Conservation (phyloP, 2,797 vertebrate species). For the Bradypus variegatus region DNA sequence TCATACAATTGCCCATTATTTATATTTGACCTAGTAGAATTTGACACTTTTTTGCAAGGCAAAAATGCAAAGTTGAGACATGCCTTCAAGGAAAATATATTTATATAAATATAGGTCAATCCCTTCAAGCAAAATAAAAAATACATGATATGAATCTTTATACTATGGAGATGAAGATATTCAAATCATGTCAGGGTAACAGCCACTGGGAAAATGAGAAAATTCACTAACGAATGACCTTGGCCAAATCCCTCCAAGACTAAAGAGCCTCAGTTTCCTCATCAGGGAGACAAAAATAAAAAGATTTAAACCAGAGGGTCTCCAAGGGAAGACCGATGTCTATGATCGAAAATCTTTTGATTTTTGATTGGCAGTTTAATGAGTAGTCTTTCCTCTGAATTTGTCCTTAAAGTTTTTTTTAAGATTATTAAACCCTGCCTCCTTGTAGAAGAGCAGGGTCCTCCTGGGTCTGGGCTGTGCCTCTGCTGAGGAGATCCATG, state of each 20-base stretch:
- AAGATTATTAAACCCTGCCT: background rate
- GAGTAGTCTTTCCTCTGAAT: background rate
- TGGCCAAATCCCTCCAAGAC: background rate
- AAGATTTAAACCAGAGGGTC: background rate
- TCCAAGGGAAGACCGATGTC: background rate
- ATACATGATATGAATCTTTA: background rate
- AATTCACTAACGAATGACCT: background rate
- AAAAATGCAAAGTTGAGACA: background rate
- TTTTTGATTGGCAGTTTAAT: background rate
- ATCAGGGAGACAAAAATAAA: background rate
- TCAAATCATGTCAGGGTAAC: background rate
- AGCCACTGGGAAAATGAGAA: background rate
- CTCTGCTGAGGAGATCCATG: background rate
- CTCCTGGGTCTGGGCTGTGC: background rate
- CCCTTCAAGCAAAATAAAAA: slow-evolving; percentile 5
- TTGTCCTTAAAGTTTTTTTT: background rate
- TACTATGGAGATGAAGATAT: background rate
- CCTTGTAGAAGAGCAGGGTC: background rate
- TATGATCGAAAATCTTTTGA: background rate
- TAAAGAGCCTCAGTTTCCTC: background rate
- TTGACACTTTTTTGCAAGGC: slow-evolving; percentile 22
- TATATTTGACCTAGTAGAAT: slow-evolving; percentile 10
- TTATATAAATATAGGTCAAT: no score
- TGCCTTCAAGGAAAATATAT: background rate
- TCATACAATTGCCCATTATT: background rate